These are phyloP conservation scores for Strigops habroptila DNA, from an alignment of 2,113 vertebrate species.

Conservation along the genomic window DNA sequence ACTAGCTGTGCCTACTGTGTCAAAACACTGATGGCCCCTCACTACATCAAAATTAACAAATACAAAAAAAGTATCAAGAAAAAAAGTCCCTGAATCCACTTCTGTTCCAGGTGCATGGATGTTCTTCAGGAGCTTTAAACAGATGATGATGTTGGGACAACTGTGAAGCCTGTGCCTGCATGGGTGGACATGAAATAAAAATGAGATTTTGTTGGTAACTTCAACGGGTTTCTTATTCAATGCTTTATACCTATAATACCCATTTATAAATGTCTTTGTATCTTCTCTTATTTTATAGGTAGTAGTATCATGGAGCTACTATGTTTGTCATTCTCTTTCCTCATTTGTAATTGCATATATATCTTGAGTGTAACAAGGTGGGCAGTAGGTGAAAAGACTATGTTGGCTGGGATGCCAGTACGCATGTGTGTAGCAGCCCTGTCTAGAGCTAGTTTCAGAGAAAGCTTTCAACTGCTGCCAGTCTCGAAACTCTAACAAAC, in stretches of 20 bases:
- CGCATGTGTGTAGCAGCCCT: fast-evolving
- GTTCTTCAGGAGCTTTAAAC: not conserved
- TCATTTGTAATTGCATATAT: not conserved
- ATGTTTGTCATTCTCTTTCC: not conserved
- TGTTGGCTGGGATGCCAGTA: no score
- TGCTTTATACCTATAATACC: not conserved
- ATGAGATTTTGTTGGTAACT: not conserved
- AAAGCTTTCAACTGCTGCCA: not conserved
- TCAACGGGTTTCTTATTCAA: not conserved
- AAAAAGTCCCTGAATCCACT: not conserved
- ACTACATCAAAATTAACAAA: not conserved
- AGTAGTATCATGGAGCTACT: not conserved
- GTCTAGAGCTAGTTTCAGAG: not conserved
- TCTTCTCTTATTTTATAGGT: not conserved
- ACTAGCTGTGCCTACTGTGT: not conserved
- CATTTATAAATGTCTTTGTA: not conserved
- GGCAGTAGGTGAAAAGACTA: not conserved
- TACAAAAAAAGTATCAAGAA: not conserved
- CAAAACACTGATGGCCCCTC: not conserved
- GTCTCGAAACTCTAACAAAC: not conserved
- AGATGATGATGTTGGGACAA: not conserved
- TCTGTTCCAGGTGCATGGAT: not conserved
- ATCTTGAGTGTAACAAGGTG: not conserved
- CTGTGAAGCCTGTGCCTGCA: not conserved
- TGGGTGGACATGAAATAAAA: not conserved